Evolutionary conservation across 1,140 invertebrate species (phyloP), one percentile per base, ranked within the genome.

Genomic region (Heliconius congener): DNA sequence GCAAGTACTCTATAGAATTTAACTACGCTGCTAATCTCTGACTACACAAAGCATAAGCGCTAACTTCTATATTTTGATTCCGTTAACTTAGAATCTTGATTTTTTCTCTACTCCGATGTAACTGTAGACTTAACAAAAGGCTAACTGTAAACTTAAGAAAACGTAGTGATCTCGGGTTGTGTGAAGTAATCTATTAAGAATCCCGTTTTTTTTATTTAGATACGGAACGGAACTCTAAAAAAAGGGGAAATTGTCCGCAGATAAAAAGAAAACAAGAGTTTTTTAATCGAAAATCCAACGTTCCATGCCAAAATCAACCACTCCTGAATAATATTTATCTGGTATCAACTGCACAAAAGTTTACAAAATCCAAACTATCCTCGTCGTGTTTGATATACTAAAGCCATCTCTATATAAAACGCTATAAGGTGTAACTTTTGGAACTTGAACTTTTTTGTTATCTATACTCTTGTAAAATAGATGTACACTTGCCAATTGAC

Each of bases 311-410:
- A 82, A 88, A 87, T 87, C 87, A 87, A 87, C 87, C 85, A 88
- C 83, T 87, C 84, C 81, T 76, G 84, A 85, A 88, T 90, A 88
- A 90, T 88, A 89, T 90, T 88, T 90, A 89, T 88, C 84, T 85
- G 81, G 81, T 84, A 84, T 86, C 83, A 81, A 76, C 79, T 79
- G 83, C 85, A 88, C 84, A 87, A 87, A 87, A 88, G 82, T 85
- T 79, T 79, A 74, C 77, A 80, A 80, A 79, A 81, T 84, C 83
- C 78, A 76, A 66, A 73, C 70, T 42, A 70, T 55, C 37, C 82
- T 77, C 78, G 70, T 77, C 74, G 11, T 66, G 19, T 77, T 50
- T 19, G 34, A 60, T 50, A 16, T 42, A 74, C 71, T 9, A 83
- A 84, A 84, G 72, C 60, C 19, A 23, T 71, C 82, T 60, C 80